Evolutionary conservation across 2,888 invertebrate genomes (phyloP).

Genomic region (Campopleginae sp.): DNA sequence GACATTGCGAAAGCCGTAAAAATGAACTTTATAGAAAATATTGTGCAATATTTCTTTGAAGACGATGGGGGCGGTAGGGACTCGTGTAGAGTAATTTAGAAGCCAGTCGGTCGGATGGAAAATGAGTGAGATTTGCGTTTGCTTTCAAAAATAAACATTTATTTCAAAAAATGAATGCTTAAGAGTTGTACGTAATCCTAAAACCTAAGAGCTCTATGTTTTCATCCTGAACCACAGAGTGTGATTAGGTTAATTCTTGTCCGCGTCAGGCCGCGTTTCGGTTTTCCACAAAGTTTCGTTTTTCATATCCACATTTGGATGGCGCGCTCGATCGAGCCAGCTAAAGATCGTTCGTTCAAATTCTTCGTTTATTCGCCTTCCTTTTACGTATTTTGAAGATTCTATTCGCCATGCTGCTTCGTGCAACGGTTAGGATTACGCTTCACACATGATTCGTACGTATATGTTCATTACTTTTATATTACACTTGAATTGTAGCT

Average conservation of each 20-base stretch:
- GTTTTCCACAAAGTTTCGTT: slow-evolving; percentile 65
- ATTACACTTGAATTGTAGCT: slow-evolving; percentile 76
- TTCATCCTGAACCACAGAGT: slow-evolving; percentile 78
- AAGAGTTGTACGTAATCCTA: slow-evolving; percentile 81
- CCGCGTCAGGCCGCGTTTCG: slow-evolving; percentile 43
- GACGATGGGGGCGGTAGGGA: background rate
- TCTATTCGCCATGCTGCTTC: background rate
- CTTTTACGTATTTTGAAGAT: slow-evolving; percentile 42
- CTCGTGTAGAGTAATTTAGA: background rate
- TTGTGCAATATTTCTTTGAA: background rate
- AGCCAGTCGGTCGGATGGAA: background rate
- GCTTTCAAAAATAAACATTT: slow-evolving; percentile 84
- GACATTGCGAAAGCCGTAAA: too few species aligned
- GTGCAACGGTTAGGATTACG: background rate
- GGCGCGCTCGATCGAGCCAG: slow-evolving; percentile 67
- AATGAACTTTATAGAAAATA: too few species aligned
- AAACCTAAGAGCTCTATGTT: slow-evolving; percentile 79
- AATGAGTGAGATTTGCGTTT: slow-evolving; percentile 74
- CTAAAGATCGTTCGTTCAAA: slow-evolving; percentile 60
- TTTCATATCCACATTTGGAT: background rate
- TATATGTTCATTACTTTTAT: slow-evolving; percentile 71
- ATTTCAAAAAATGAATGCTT: slow-evolving; percentile 83
- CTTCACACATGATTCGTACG: slow-evolving; percentile 74
- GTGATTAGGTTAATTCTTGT: slow-evolving; percentile 76
- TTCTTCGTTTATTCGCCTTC: slow-evolving; percentile 60